Base-by-base conservation (phyloP, 1,140 invertebrate species). In the Cherax quadricarinatus region DNA sequence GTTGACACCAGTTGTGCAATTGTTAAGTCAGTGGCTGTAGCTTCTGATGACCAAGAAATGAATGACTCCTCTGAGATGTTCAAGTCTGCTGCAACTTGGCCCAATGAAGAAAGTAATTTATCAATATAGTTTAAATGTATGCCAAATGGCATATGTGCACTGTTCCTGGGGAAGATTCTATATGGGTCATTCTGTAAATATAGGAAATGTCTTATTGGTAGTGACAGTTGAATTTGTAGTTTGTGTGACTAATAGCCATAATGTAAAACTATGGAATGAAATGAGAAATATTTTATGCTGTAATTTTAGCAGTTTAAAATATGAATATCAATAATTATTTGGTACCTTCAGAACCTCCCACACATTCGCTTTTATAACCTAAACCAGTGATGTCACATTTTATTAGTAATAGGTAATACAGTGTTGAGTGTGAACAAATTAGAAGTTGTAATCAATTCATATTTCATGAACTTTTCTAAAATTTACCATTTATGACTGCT, bases 41-140 rank as follows among this genome's bases (percentile, higher is more conserved):
- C 16, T 48, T 16, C 24, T 48, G 70, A 66, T 21, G 49, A 60
- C 83, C n/a, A 70, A 30, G 12, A 49, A 10, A 30, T 84, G n/a
- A 70, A 85, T 9, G 30, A 85, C n/a, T 30, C 70, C 16, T 60
- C n/a, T n/a, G 83, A 85, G 48, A 85, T 85, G 18, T 85, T 85
- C 83, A 85, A 85, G 16, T 12, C 83, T 18, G 16, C 53, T 9
- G 18, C 24, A 10, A 70, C 83, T 3, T 85, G 83, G 83, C 30
- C 49, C 24, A 70, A 10, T 49, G 62, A 85, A 85, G 83, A 85
- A n/a, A 48, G 60, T 48, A 85, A 85, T 85, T n/a, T 85, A 49
- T 85, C 83, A 21, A 62, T 85, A 21, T 84, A 84, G 21, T n/a
- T 24, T 75, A 75, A 41, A 75, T 30, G 21, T 75, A 30, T 5